Conservation (phyloP, 2,113 vertebrate genomes). For the Pelmatolapia mariae region DNA sequence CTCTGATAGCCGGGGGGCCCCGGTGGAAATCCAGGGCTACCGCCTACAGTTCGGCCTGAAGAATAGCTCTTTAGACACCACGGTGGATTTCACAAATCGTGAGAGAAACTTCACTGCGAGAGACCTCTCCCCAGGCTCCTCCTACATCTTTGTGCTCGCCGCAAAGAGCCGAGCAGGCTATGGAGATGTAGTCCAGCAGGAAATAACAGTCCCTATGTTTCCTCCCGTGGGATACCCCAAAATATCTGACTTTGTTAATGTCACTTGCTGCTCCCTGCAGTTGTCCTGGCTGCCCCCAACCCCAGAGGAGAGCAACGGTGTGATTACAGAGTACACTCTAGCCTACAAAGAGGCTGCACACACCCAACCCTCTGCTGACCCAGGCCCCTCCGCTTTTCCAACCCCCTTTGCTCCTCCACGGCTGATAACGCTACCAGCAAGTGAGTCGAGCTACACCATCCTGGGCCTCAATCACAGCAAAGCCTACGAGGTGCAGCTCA, state of each 20-base stretch:
- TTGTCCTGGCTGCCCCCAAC: slow-evolving; percentile 85
- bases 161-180: slow-evolving; percentile 84
- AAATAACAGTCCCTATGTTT: slow-evolving; percentile 81
- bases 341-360: slow-evolving; percentile 76
- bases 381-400: neutral
- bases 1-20: slow-evolving; percentile 32
- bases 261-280: slow-evolving; percentile 82
- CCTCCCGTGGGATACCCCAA: slow-evolving; percentile 82
- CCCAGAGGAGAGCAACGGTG: slow-evolving; percentile 77
- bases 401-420: slow-evolving; percentile 43
- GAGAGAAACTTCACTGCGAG: slow-evolving; percentile 75
- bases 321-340: slow-evolving; percentile 84
- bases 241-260: slow-evolving; percentile 79
- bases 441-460: slow-evolving; percentile 81
- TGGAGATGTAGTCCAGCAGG: slow-evolving; percentile 75
- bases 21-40: slow-evolving; percentile 81
- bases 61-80: slow-evolving; percentile 72
- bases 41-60: slow-evolving; percentile 85
- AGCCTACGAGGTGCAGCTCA: slow-evolving; percentile 88
- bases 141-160: slow-evolving; percentile 85
- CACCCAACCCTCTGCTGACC: slow-evolving; percentile 51
- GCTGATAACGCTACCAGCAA: slow-evolving; percentile 78
- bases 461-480: slow-evolving; percentile 88
- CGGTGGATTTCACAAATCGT: slow-evolving; percentile 73
- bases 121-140: slow-evolving; percentile 81